Evolutionary conservation across 2,888 invertebrate species (phyloP).

Genomic region (Drosophila niveifrons): DNA sequence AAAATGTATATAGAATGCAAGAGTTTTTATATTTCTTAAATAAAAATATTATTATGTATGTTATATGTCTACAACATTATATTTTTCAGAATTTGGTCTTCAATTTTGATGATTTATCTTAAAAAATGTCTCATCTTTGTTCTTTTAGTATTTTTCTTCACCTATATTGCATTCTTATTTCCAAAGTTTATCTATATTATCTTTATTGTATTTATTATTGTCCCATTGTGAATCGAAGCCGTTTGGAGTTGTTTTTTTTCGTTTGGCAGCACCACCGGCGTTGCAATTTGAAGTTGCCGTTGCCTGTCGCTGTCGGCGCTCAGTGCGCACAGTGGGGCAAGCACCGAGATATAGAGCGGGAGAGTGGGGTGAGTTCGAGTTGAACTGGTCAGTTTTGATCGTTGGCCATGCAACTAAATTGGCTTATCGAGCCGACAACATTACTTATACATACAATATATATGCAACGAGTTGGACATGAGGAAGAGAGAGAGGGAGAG

Average conservation of each 20-base stretch:
- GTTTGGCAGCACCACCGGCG: conserved; percentile 69
- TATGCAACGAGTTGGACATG: conserved; percentile 17
- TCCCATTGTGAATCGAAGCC: conserved; percentile 26
- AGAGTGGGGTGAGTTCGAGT: neutral
- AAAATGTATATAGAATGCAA: no score
- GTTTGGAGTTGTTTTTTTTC: conserved; percentile 49
- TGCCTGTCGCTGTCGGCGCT: conserved; percentile 44
- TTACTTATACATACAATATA: conserved; percentile 1
- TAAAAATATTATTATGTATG: no score
- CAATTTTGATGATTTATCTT: no score
- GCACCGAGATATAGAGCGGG: neutral
- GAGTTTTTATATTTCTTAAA: no score
- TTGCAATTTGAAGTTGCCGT: conserved; percentile 62
- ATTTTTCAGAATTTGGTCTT: no score
- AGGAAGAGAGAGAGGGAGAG: neutral
- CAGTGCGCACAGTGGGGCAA: neutral
- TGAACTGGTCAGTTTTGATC: conserved; percentile 54
- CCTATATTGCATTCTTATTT: neutral
- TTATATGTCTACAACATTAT: no score
- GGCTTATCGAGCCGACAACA: conserved; percentile 66
- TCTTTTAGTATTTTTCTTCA: no score
- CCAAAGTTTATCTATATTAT: neutral
- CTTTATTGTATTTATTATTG: neutral
- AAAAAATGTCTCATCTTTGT: no score
- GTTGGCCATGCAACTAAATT: conserved; percentile 50